Percentiles rank a stretch among this genome's conserved stretches.
These are phyloP conservation scores for Belonocnema kinseyi DNA, from an alignment of 1,140 invertebrate species.

Conservation along the genomic window DNA sequence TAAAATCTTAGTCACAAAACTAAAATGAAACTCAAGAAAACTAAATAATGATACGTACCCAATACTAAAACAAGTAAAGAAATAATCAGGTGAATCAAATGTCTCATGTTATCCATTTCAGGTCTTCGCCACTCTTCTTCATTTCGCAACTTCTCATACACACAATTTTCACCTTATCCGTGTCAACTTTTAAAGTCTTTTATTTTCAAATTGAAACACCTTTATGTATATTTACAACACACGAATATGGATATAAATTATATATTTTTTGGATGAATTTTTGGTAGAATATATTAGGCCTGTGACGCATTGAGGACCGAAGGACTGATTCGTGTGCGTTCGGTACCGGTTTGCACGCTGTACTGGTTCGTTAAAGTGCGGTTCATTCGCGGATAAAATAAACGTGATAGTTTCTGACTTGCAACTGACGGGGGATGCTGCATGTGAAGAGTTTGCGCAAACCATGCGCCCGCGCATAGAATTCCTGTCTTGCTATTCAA, in stretches of 20 bases:
- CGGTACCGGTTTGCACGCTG: background rate
- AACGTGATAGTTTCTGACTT: background rate
- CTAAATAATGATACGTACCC: background rate
- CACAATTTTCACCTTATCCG: background rate
- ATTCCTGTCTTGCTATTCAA: background rate
- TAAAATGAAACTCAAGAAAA: too few species aligned
- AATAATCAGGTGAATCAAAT: background rate
- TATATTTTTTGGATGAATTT: background rate
- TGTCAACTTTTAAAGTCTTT: background rate
- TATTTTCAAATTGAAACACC: background rate
- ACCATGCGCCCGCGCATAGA: background rate
- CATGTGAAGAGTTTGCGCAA: background rate
- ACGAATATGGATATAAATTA: background rate
- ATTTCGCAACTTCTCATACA: background rate
- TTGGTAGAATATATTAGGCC: background rate
- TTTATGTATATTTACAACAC: background rate
- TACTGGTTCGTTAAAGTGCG: background rate
- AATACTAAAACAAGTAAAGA: background rate
- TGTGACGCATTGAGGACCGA: background rate
- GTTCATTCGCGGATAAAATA: background rate
- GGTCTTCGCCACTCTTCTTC: background rate
- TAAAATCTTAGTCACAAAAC: too few species aligned
- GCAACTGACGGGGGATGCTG: constrained; percentile 7
- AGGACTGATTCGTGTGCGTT: background rate
- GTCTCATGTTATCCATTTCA: constrained; percentile 6